A percentile compares a stretch with the other conserved stretches of the same genome.
Evolutionary conservation across 2,888 invertebrate genomes (phyloP).

Genomic region (Ellobium chinense): DNA sequence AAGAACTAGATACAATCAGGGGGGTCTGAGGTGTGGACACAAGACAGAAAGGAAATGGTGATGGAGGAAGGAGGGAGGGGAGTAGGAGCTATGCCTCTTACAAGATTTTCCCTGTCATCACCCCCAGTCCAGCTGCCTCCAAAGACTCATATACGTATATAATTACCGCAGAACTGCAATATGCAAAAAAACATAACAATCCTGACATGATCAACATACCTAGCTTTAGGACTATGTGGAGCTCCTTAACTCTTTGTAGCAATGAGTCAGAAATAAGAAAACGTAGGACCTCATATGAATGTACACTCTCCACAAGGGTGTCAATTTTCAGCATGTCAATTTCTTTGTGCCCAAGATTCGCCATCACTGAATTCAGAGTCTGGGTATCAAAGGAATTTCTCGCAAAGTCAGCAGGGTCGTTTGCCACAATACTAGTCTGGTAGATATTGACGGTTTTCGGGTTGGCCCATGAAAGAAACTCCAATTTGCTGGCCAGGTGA

Average conservation of each 20-base stretch:
- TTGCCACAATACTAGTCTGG: slow-evolving; percentile 69
- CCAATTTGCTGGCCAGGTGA: slow-evolving; percentile 50
- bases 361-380: slow-evolving; percentile 71
- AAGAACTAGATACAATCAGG: no score
- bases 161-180: no score
- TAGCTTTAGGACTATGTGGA: slow-evolving; percentile 69
- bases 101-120: no score
- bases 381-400: slow-evolving; percentile 73
- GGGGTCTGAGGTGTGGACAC: no score
- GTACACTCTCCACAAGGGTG: slow-evolving; percentile 54
- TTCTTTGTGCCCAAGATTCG: slow-evolving; percentile 56
- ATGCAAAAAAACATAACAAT: no score
- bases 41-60: no score
- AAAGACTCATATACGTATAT: no score
- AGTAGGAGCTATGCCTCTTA: no score
- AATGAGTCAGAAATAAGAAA: slow-evolving; percentile 70
- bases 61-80: no score
- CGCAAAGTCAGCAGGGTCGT: slow-evolving; percentile 74
- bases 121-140: no score
- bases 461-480: slow-evolving; percentile 50
- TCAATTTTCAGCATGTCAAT: slow-evolving; percentile 71
- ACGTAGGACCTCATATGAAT: slow-evolving; percentile 71
- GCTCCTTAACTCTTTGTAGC: slow-evolving; percentile 64
- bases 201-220: slow-evolving; percentile 69
- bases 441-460: slow-evolving; percentile 58